phyloP scores from a whole-genome alignment of 2,797 vertebrate species.

The Crocodylus rhombifer region DNA sequence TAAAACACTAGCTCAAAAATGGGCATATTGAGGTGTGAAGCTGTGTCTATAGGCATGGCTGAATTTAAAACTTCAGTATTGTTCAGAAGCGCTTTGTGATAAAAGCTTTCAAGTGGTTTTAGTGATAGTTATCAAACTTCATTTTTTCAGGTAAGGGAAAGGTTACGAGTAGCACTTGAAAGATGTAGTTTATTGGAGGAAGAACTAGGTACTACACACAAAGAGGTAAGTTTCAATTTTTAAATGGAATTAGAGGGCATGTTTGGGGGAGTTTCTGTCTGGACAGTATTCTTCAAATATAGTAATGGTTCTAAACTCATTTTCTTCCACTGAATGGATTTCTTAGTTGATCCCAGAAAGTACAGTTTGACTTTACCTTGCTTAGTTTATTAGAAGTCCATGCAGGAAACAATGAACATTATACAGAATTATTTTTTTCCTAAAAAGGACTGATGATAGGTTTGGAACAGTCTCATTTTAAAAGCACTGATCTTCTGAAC shows the following conservation, averaged over 20 bases:
- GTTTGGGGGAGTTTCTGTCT: neutral
- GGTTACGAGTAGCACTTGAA: conserved; percentile 94
- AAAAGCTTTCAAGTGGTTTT: neutral
- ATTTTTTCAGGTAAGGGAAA: conserved; percentile 89
- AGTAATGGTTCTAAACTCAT: neutral
- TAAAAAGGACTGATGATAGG: neutral
- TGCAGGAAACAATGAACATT: neutral
- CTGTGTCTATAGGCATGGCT: neutral
- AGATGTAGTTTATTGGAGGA: conserved; percentile 96
- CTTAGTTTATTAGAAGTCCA: neutral
- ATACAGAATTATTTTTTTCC: neutral
- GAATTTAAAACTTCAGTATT: neutral
- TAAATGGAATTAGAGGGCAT: neutral
- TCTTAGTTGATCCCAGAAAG: neutral
- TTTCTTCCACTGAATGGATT: neutral
- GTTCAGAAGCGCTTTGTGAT: neutral
- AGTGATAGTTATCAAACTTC: neutral
- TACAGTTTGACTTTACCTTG: neutral
- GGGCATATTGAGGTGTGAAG: neutral
- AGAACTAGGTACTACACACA: conserved; percentile 92
- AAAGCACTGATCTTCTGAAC: neutral
- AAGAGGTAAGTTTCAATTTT: conserved; percentile 86
- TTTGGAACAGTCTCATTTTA: neutral
- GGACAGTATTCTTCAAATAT: neutral
- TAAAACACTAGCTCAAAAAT: neutral